Percentiles rank a stretch among this genome's conserved stretches.
phyloP scores from a whole-genome alignment of 2,888 invertebrate genomes.

The Nomada lathburiana region DNA sequence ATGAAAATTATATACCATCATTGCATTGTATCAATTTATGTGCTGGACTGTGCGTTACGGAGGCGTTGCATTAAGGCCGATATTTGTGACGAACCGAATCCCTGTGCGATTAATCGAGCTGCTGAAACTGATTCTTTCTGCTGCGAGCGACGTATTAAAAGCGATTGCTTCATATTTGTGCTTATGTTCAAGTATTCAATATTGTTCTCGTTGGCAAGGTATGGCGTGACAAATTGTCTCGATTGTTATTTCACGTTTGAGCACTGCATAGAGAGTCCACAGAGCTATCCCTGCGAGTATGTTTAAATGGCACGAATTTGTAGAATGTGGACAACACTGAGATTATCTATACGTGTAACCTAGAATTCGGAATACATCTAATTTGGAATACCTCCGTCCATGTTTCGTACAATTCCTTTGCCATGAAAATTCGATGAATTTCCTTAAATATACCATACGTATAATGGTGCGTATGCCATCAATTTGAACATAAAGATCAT shows the following conservation, averaged over 20 bases:
- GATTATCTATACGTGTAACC: background rate
- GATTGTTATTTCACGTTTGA: too few relatives aligned
- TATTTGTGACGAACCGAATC: background rate
- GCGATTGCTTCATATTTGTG: too few relatives aligned
- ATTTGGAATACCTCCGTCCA: background rate
- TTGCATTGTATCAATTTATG: background rate
- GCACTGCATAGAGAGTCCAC: too few relatives aligned
- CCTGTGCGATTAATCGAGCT: too few relatives aligned
- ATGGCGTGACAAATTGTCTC: too few relatives aligned
- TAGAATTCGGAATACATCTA: background rate
- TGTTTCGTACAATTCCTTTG: background rate
- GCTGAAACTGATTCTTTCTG: too few relatives aligned
- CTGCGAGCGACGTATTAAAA: too few relatives aligned
- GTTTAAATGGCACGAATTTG: background rate
- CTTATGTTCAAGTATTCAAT: too few relatives aligned
- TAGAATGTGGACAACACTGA: background rate
- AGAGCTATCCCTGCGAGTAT: too few relatives aligned
- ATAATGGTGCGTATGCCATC: background rate
- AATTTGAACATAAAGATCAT: background rate
- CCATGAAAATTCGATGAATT: background rate
- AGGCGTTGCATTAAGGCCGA: background rate
- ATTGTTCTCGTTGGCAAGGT: too few relatives aligned
- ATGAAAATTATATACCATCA: slow-evolving; percentile 10
- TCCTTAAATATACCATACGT: too few relatives aligned
- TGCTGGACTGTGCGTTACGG: background rate